phyloP scores from a whole-genome alignment of 2,113 vertebrate species.

The Cinclus cinclus region DNA sequence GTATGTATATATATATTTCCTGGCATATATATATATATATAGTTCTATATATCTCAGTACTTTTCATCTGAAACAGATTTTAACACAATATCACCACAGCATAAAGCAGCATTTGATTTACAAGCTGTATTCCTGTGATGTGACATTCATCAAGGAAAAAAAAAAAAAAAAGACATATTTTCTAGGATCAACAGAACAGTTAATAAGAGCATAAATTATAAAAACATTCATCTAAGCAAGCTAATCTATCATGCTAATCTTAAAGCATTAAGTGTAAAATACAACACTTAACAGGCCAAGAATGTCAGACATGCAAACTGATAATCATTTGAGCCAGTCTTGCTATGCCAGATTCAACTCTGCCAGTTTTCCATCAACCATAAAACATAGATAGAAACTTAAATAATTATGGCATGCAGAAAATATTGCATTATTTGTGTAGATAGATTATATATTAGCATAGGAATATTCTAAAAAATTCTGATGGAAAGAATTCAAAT shows the following conservation, averaged over 20 bases:
- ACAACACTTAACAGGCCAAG: conserved; percentile 12
- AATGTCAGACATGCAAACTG: conserved; percentile 25
- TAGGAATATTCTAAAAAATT: neutral
- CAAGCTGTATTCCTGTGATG: neutral
- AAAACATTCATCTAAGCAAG: conserved; percentile 7
- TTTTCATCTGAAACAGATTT: neutral
- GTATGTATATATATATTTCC: too few species aligned
- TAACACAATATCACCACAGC: neutral
- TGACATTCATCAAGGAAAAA: neutral
- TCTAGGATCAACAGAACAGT: neutral
- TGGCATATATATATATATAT: too few species aligned
- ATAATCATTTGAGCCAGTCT: neutral
- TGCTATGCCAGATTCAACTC: neutral
- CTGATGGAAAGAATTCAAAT: neutral
- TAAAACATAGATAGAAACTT: neutral
- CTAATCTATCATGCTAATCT: conserved; percentile 56
- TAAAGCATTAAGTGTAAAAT: conserved; percentile 37
- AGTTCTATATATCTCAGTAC: neutral
- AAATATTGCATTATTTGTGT: neutral
- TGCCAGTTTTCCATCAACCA: conserved; percentile 30
- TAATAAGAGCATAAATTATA: conserved; percentile 17
- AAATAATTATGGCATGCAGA: neutral
- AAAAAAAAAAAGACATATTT: neutral
- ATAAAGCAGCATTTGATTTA: neutral
- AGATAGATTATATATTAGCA: neutral